Evolutionary conservation across 1,140 invertebrate species (phyloP), one percentile per base, ranked within the genome.

Genomic region (Lepidurus couesii): DNA sequence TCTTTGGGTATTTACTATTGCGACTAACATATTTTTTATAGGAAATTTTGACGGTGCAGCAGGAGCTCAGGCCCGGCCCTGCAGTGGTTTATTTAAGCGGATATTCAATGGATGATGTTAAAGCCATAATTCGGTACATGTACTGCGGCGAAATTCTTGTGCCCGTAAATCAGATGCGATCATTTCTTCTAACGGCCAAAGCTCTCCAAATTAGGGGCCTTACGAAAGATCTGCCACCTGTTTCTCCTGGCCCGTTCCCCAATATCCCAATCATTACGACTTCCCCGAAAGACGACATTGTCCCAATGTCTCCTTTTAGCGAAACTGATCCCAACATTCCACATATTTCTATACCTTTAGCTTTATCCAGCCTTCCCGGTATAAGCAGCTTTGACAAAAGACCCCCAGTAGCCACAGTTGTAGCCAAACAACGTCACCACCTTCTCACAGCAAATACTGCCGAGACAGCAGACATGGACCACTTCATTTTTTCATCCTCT

Each of bases 61-160:
- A 65, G 13, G 16, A 47, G 16, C 10, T 16, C 53, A 65, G 21
- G 1, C 53, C 13, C 6, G 53, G 53, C 6, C 53, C 53, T 65
- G 53, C 53, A n/a, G 53, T 65, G 16, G 21, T 65, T 65, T 65
- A 65, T 21, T 16, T 65, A 65, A 65, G 53, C 53, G 53, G 53
- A 7, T 65, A 65, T 21, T 9, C 53, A 21, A 65, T 65, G 53
- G 53, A 65, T n/a, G 53, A 65, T 4, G 53, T 65, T 7, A 65
- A 65, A 65, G 53, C 53, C 53, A 65, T 65, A 65, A 16, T 65
- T 16, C 53, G 53, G 53, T 65, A 65, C 53, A 65, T 65, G 53
- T 65, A 65, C 53, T 65, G 53, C n/a, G 53, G 53, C 21, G 53
- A 65, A 65, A 65, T 65, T 16, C 53, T 65, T 21, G 53, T 65